Conservation (phyloP, 2,888 invertebrate genomes). For the Aromia moschata region DNA sequence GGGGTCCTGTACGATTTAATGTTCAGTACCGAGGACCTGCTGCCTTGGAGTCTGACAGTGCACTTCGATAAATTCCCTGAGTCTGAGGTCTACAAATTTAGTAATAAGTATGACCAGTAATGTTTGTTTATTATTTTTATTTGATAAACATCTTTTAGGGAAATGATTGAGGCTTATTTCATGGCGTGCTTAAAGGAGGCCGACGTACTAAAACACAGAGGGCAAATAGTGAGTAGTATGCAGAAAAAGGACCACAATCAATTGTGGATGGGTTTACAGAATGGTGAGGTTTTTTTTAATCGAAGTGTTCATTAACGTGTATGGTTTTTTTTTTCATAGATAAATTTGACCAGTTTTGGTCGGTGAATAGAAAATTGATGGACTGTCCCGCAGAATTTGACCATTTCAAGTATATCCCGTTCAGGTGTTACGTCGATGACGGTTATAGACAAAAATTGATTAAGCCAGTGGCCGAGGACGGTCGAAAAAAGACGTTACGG, state of each 20-base stretch:
- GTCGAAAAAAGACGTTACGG: slow-evolving; percentile 75
- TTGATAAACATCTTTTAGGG: slow-evolving; percentile 74
- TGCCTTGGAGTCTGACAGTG: slow-evolving; percentile 94
- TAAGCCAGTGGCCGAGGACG: slow-evolving; percentile 78
- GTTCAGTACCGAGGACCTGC: slow-evolving; percentile 70
- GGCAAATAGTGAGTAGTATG: slow-evolving; percentile 89
- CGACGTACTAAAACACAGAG: slow-evolving; percentile 95
- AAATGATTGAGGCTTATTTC: slow-evolving; percentile 92
- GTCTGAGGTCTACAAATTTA: slow-evolving; percentile 84
- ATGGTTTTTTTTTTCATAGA: too few relatives aligned
- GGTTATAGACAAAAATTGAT: slow-evolving; percentile 80
- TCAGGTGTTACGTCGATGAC: slow-evolving; percentile 81
- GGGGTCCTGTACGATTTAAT: slow-evolving; percentile 92
- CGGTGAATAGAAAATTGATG: slow-evolving; percentile 95
- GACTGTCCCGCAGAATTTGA: slow-evolving; percentile 82
- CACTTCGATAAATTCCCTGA: slow-evolving; percentile 97
- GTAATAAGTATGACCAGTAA: slow-evolving; percentile 72
- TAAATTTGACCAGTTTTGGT: slow-evolving; percentile 99
- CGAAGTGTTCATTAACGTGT: too few relatives aligned
- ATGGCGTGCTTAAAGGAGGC: slow-evolving; percentile 98
- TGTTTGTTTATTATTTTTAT: slow-evolving; percentile 9
- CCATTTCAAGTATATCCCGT: slow-evolving; percentile 88
- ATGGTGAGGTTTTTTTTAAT: slow-evolving; percentile 72
- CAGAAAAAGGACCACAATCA: slow-evolving; percentile 97
- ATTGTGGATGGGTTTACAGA: slow-evolving; percentile 92